These are phyloP conservation scores for Atherinosoma microstoma DNA, from an alignment of 2,797 vertebrate species.

Conservation along the genomic window DNA sequence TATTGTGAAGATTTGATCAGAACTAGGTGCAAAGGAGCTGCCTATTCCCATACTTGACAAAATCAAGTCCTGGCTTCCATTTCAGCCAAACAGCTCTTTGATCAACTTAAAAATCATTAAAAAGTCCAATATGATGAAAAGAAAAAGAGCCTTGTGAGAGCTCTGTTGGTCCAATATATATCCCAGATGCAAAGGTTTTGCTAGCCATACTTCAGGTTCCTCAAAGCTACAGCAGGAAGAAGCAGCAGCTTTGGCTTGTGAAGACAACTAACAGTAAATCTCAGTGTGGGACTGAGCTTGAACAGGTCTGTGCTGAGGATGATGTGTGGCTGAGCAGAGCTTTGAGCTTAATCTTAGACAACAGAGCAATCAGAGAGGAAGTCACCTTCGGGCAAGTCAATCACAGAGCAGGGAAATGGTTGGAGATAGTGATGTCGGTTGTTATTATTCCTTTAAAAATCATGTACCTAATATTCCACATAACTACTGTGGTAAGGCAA, in stretches of 20 bases:
- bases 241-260: conserved; percentile 32
- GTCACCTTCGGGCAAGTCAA: conserved; percentile 50
- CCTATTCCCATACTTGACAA: conserved; percentile 86
- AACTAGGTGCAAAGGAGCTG: conserved; percentile 89
- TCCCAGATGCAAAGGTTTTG: conserved; percentile 5
- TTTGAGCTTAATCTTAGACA: conserved; percentile 77
- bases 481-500: conserved; percentile 3
- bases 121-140: conserved; percentile 42
- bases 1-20: conserved; percentile 90
- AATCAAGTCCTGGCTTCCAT: conserved; percentile 63
- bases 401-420: background rate
- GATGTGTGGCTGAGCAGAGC: conserved; percentile 52
- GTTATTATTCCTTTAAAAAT: background rate
- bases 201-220: conserved; percentile 22
- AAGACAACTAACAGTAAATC: conserved; percentile 63
- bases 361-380: conserved; percentile 64
- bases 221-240: conserved; percentile 18
- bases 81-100: conserved; percentile 41
- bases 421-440: background rate
- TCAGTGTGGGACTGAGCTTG: conserved; percentile 48
- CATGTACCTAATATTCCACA: background rate
- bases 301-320: conserved; percentile 47
- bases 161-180: conserved; percentile 2
- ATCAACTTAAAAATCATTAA: conserved; percentile 37
- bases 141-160: conserved; percentile 33